Percentiles rank a stretch among this genome's conserved stretches.
Evolutionary conservation across 2,888 invertebrate species (phyloP).

Genomic region (Chrysina gloriosa): DNA sequence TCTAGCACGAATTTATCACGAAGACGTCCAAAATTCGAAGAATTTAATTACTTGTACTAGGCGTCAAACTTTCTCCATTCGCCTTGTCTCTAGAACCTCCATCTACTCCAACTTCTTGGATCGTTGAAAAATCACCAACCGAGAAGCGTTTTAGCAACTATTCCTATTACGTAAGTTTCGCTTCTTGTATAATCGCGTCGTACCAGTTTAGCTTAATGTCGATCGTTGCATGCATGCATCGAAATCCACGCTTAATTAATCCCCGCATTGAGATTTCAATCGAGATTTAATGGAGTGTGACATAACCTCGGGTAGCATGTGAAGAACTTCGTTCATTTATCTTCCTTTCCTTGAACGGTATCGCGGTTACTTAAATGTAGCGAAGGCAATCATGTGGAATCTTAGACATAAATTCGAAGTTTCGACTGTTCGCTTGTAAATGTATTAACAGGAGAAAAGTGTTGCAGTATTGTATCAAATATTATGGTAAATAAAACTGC

Average conservation of each 20-base stretch:
- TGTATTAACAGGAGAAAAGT: no score
- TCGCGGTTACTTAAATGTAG: conserved; percentile 21
- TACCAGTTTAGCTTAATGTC: background rate
- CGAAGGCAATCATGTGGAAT: conserved; percentile 24
- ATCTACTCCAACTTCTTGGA: background rate
- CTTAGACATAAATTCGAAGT: conserved; percentile 1
- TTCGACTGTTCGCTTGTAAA: no score
- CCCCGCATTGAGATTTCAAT: conserved; percentile 23
- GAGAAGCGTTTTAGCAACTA: background rate
- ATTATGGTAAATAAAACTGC: no score
- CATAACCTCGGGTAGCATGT: background rate
- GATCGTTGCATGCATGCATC: background rate
- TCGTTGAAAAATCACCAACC: background rate
- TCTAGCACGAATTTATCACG: no score
- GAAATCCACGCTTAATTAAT: conserved; percentile 28
- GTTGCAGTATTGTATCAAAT: no score
- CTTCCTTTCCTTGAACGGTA: conserved; percentile 23
- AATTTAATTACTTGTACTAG: no score
- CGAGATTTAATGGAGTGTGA: conserved; percentile 15
- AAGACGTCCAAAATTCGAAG: no score
- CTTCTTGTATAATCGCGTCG: background rate
- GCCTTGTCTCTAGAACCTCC: background rate
- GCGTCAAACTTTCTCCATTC: no score
- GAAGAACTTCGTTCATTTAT: conserved; percentile 32
- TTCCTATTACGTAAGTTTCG: background rate